Evolutionary conservation across 1,140 invertebrate genomes (phyloP), one percentile per base, ranked within the genome.

Genomic region (Saccostrea echinata): DNA sequence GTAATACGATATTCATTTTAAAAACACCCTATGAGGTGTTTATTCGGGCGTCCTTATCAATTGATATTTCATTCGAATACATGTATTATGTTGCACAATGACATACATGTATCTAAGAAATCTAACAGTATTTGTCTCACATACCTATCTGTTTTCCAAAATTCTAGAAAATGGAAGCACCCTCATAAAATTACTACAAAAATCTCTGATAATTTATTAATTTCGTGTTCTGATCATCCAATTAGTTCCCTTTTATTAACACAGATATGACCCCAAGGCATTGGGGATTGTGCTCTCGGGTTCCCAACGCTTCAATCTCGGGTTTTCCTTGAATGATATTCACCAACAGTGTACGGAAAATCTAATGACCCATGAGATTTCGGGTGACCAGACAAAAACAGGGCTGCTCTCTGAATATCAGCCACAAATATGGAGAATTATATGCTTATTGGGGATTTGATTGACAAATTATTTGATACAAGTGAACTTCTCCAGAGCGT

Each of bases 301-400:
- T 76, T 76, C 27, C 68, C 68, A 61, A 13, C 68, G 16, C 13
- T 76, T 76, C 68, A 76, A 76, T 76, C 64, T 71, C 68, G 33
- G 68, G 68, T 9, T 16, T 27, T 24, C 57, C 21, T 30, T 76
- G 27, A 76, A 27, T 76, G 68, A 30, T 76, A 76, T 33, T 76
- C 68, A 24, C 27, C 68, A 76, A 76, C 27, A 11, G 9, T 88
- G 35, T 68, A 27, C 68, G 84, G 84, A 85, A 88, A 88, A 88
- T 88, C 87, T 85, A 88, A 88, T 88, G 80, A 85, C 87, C 55
- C 35, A 57, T 18, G 61, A 71, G 82, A 83, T 88, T 88, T 30
- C 68, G 24, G 16, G 53, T 84, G 61, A 43, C 86, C 86, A 21
- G 84, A 71, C 64, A 53, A 76, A 86, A 43, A 43, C 68, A 71